A percentile compares a stretch with the other conserved stretches of the same genome.
These are phyloP conservation scores for Linhomoeus sp. DNA, from an alignment of 2,888 invertebrate genomes.

Conservation along the genomic window DNA sequence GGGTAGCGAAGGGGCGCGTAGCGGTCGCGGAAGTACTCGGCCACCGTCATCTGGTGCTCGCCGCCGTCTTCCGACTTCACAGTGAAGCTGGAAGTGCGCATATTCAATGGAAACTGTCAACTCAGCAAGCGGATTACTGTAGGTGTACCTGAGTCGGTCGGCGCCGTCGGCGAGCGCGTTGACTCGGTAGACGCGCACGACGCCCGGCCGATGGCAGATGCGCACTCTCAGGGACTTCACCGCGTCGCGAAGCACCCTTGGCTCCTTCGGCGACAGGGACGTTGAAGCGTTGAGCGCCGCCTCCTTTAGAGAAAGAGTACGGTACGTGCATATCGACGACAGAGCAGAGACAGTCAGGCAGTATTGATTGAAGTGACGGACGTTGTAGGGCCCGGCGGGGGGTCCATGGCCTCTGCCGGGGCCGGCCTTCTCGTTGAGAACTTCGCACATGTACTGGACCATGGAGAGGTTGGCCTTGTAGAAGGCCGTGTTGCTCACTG, in stretches of 20 bases:
- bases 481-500: constrained; percentile 19
- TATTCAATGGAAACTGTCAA: too few species aligned
- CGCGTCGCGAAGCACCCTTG: constrained; percentile 12
- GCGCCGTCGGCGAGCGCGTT: constrained; percentile 17
- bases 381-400: neutral
- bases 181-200: constrained; percentile 20
- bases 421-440: too few species aligned
- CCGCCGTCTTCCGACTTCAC: constrained; percentile 10
- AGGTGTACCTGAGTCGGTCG: constrained; percentile 11
- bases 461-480: too few species aligned
- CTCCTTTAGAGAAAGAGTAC: constrained; percentile 4
- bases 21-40: constrained; percentile 17
- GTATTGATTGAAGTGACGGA: too few species aligned
- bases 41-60: constrained; percentile 12
- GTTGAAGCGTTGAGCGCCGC: constrained; percentile 11
- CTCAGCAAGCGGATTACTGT: too few species aligned
- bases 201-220: too few species aligned
- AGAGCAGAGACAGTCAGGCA: neutral
- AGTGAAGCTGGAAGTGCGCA: constrained; percentile 13
- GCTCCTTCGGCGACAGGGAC: constrained; percentile 12
- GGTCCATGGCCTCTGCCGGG: neutral
- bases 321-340: neutral
- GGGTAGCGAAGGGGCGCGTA: constrained; percentile 16
- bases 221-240: constrained; percentile 17
- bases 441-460: too few species aligned